phyloP scores from a whole-genome alignment of 2,797 vertebrate genomes.

The Momotus momota region DNA sequence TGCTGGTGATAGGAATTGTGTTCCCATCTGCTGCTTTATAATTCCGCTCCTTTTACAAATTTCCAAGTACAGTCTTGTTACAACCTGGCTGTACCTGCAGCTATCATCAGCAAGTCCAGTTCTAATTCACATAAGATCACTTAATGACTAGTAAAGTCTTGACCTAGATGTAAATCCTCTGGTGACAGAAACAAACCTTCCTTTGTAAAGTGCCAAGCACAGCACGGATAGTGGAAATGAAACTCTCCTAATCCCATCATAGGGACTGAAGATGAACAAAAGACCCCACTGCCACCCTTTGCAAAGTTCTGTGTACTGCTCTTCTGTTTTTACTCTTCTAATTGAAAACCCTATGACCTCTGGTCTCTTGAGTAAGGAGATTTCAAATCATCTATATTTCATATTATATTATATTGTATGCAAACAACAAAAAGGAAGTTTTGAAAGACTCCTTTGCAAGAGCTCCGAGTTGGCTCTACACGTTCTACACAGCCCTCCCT shows the following conservation, averaged over 20 bases:
- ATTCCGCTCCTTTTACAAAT: neutral
- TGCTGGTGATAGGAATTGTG: neutral
- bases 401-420: neutral
- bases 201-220: neutral
- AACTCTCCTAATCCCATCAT: neutral
- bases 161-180: neutral
- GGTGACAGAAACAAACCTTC: neutral
- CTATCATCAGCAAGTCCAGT: neutral
- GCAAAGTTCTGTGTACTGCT: neutral
- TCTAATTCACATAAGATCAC: neutral
- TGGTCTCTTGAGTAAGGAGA: neutral
- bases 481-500: neutral
- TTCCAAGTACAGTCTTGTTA: neutral
- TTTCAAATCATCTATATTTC: neutral
- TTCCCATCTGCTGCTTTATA: neutral
- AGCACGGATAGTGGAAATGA: neutral
- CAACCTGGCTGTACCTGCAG: neutral
- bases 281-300: neutral
- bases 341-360: neutral
- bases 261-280: neutral
- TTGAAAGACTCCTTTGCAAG: neutral
- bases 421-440: neutral
- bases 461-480: neutral
- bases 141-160: neutral
- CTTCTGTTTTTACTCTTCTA: neutral